Conservation (phyloP, 2,888 invertebrate species). For the Trachelus stipa region DNA sequence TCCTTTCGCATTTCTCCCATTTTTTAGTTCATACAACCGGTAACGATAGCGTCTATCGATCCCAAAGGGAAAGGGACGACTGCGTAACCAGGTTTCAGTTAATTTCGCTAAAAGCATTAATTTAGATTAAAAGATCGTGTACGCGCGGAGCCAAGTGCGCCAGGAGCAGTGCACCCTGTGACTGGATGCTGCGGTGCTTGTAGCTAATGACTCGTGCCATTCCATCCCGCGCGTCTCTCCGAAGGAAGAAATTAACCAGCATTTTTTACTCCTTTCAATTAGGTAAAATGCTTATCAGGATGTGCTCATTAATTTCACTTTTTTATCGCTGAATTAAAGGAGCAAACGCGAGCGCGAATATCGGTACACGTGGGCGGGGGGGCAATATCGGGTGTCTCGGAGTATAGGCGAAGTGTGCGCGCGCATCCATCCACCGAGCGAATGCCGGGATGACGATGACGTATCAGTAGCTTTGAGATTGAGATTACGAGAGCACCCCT, state of each 20-base stretch:
- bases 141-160: constrained; percentile 40
- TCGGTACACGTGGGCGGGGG: neutral
- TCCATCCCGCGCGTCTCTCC: constrained; percentile 20
- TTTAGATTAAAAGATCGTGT: constrained; percentile 61
- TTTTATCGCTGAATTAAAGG: neutral
- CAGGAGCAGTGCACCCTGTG: constrained; percentile 33
- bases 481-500: neutral
- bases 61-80: constrained; percentile 37
- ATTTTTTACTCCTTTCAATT: constrained; percentile 26
- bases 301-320: constrained; percentile 23
- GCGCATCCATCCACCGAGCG: neutral
- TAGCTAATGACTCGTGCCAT: constrained; percentile 47
- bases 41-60: neutral
- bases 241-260: constrained; percentile 14
- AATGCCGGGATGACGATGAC: neutral
- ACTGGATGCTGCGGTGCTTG: constrained; percentile 18
- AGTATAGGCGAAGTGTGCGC: neutral
- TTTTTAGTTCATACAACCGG: neutral
- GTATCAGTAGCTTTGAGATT: neutral
- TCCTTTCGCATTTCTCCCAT: neutral
- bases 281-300: constrained; percentile 13
- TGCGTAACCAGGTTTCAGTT: constrained; percentile 52
- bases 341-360: constrained; percentile 5
- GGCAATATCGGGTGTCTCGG: neutral
- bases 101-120: constrained; percentile 63